phyloP scores from a whole-genome alignment of 2,797 vertebrate genomes.

The Aulostomus chinensis region DNA sequence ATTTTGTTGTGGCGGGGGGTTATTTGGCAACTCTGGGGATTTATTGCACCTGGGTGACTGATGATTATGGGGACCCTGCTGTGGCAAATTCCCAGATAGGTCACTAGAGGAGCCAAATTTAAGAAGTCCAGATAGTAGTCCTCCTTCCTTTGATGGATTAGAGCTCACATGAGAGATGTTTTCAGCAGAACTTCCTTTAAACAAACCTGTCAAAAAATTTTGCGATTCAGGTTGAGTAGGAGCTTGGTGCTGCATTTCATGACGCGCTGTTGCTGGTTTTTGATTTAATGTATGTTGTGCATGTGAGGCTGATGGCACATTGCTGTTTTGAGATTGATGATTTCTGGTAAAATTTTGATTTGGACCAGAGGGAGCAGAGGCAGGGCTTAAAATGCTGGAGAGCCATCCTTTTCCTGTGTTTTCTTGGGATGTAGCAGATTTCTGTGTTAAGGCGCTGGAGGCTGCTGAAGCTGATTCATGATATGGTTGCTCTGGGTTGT shows the following conservation, averaged over 20 bases:
- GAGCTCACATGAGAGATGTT: conserved; percentile 31
- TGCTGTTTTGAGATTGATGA: conserved; percentile 39
- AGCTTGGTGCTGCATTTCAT: conserved; percentile 41
- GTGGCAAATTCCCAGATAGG: conserved; percentile 46
- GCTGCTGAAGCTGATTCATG: conserved; percentile 18
- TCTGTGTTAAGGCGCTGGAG: conserved; percentile 16
- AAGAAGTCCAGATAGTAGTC: conserved; percentile 80
- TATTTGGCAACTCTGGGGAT: conserved; percentile 33
- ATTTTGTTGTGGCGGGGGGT: conserved; percentile 50
- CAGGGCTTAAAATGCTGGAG: conserved; percentile 72
- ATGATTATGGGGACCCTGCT: conserved; percentile 41
- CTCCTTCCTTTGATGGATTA: conserved; percentile 70
- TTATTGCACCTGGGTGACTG: conserved; percentile 44
- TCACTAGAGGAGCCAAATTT: conserved; percentile 73
- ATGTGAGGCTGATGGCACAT: conserved; percentile 29
- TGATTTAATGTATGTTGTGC: conserved; percentile 40
- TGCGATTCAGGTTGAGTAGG: conserved; percentile 59
- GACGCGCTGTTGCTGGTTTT: conserved; percentile 17
- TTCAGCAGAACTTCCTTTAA: conserved; percentile 67
- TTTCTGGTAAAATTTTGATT: conserved; percentile 46
- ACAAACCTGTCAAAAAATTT: conserved; percentile 67
- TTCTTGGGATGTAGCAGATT: conserved; percentile 33
- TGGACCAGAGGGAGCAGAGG: conserved; percentile 29
- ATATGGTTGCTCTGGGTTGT: conserved; percentile 39
- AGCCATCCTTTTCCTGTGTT: conserved; percentile 76